phyloP scores from a whole-genome alignment of 2,113 vertebrate genomes.

The Propithecus coquereli region DNA sequence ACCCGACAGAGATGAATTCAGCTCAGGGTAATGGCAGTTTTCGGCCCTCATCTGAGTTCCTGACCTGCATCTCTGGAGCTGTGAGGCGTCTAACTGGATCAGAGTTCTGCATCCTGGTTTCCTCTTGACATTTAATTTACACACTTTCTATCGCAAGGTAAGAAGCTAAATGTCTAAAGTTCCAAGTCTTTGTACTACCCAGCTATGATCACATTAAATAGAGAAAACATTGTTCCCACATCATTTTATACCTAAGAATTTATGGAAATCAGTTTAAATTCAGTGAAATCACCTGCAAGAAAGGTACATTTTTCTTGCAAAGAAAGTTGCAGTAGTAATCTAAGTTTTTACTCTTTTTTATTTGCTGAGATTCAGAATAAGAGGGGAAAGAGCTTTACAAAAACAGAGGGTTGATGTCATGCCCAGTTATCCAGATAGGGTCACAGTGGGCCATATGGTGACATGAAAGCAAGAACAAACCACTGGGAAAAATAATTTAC shows the following conservation, averaged over 20 bases:
- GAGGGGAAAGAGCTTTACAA: neutral
- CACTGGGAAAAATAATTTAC: neutral
- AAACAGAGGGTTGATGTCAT: neutral
- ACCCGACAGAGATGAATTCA: neutral
- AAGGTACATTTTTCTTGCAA: neutral
- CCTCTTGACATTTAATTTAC: conserved; percentile 11
- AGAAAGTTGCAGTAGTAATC: neutral
- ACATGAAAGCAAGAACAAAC: neutral
- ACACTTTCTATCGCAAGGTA: neutral
- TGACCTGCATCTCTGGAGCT: neutral
- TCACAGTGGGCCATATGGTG: neutral
- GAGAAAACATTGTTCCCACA: neutral
- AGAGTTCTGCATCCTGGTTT: conserved; percentile 9
- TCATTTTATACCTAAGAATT: neutral
- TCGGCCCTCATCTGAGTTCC: neutral
- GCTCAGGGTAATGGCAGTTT: neutral
- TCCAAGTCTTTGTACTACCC: neutral
- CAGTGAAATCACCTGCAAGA: neutral
- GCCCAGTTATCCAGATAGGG: neutral
- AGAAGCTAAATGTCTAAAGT: conserved; percentile 9
- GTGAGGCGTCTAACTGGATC: neutral
- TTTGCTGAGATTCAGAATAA: neutral
- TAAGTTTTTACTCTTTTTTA: neutral
- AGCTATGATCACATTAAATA: neutral
- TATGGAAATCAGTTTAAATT: conserved; percentile 1